Base-by-base conservation (phyloP, 1,140 invertebrate genomes). In the Radopholus similis region DNA sequence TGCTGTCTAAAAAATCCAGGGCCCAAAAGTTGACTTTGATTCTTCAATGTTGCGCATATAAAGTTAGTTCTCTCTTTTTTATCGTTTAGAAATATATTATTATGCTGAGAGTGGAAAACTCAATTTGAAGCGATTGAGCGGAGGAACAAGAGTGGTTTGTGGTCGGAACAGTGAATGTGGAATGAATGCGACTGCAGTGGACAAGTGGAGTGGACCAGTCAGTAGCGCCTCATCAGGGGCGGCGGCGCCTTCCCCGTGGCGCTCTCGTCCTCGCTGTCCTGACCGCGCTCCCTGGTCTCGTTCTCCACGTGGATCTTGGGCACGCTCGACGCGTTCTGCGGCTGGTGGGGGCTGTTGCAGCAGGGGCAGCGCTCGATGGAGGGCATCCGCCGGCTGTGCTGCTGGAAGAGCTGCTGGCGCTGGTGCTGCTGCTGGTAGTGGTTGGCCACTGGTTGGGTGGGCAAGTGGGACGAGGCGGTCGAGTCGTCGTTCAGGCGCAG, bases 351-450 rank as follows among this genome's bases (percentile, higher is more conserved):
- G 1, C 28, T 34, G 34, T 49, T 62, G 49, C 59, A 62, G 49
- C 59, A 62, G 1, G 59, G 59, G 30, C 59, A 62, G 32, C 59
- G 59, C 32, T 62, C 59, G n/a, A 62, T 1, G n/a, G 59, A 62
- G 11, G 59, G 38, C 3, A 62, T 11, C 18, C 49, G 35, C 30
- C 49, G 28, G 11, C 30, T 34, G 30, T 37, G 34, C 1, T 60
- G 59, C 21, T 26, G 47, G 21, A 62, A 21, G 5, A 23, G 34
- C 8, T 49, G 59, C 0, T 40, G 40, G 13, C 47, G 59, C 15
- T 62, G 59, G 1, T 40, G 13, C 28, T 60, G 57, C 13, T 60
- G 57, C 1, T 44, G n/a, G 26, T 62, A 11, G 6, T 49, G 21
- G 18, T 62, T 54, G n/a, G 59, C 21, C 8, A 30, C 11, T 21